Conservation (phyloP, 2,113 vertebrate genomes). For the Pogona vitticeps region DNA sequence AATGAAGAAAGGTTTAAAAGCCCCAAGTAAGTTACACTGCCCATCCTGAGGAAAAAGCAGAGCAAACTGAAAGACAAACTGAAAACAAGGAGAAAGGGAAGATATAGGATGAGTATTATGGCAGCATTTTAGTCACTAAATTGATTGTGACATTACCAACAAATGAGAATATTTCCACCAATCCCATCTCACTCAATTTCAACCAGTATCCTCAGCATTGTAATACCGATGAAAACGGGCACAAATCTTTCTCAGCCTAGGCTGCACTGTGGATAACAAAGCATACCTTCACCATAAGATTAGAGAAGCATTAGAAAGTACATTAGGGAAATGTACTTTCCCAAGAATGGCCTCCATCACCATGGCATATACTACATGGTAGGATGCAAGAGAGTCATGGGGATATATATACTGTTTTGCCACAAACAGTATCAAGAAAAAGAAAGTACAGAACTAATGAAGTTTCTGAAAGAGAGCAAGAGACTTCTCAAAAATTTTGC, state of each 20-base stretch:
- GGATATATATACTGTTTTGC: slow-evolving; percentile 34
- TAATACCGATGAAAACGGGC: neutral
- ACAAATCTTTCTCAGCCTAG: slow-evolving; percentile 9
- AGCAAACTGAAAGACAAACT: neutral
- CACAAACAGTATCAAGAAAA: slow-evolving; percentile 20
- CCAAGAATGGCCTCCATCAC: slow-evolving; percentile 13
- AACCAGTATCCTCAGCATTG: neutral
- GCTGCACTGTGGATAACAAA: neutral
- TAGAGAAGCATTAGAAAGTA: neutral
- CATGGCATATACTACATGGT: neutral
- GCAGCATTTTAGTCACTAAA: neutral
- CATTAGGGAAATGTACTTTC: neutral
- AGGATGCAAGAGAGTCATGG: slow-evolving; percentile 11
- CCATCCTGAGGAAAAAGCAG: neutral
- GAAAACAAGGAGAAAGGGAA: neutral
- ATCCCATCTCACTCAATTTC: neutral
- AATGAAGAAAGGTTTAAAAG: neutral
- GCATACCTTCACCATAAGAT: neutral
- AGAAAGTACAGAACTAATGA: neutral
- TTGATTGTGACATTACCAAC: neutral
- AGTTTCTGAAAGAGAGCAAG: slow-evolving; percentile 22
- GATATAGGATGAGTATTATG: neutral
- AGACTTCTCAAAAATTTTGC: neutral
- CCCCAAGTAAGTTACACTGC: neutral
- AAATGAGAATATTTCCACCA: neutral